These are phyloP conservation scores for Poeciliopsis retropinna DNA, from an alignment of 2,113 vertebrate species.

Conservation along the genomic window DNA sequence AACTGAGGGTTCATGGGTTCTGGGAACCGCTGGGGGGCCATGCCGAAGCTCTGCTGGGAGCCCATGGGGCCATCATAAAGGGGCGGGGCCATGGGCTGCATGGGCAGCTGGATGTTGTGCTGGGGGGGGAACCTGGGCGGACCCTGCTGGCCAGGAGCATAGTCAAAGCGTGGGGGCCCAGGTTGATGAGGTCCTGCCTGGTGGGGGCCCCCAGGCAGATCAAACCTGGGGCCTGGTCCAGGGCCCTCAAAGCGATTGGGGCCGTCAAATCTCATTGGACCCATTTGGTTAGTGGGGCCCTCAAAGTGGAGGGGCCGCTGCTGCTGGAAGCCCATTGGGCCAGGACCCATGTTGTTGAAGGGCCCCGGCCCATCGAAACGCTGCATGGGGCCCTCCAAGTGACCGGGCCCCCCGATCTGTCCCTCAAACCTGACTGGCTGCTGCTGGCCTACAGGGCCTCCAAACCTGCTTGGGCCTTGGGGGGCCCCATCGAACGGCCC, in stretches of 20 bases:
- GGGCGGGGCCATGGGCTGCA: constrained; percentile 77
- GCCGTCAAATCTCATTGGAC: constrained; percentile 78
- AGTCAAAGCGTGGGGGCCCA: constrained; percentile 82
- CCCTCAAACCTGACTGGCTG: constrained; percentile 57
- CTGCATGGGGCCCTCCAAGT: constrained; percentile 75
- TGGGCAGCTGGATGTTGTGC: constrained; percentile 73
- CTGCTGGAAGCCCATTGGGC: constrained; percentile 65
- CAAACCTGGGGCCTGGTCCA: constrained; percentile 83
- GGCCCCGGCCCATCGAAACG: constrained; percentile 36
- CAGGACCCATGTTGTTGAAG: constrained; percentile 48
- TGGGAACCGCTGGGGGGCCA: constrained; percentile 79
- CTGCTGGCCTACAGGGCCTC: constrained; percentile 82
- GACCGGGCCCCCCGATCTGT: constrained; percentile 54
- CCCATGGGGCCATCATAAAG: constrained; percentile 82
- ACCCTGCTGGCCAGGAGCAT: constrained; percentile 80
- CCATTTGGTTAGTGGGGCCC: constrained; percentile 65
- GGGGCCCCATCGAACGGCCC: constrained; percentile 76
- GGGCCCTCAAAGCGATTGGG: constrained; percentile 85
- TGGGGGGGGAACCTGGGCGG: constrained; percentile 75
- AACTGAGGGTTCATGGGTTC: constrained; percentile 84
- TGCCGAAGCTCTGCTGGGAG: constrained; percentile 81
- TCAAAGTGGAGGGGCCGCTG: constrained; percentile 55
- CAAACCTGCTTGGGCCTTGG: constrained; percentile 77
- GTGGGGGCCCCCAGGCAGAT: constrained; percentile 81
- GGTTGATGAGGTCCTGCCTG: constrained; percentile 73